Evolutionary conservation across 1,140 invertebrate species (phyloP).

Genomic region (Lasioglossum baleicum): DNA sequence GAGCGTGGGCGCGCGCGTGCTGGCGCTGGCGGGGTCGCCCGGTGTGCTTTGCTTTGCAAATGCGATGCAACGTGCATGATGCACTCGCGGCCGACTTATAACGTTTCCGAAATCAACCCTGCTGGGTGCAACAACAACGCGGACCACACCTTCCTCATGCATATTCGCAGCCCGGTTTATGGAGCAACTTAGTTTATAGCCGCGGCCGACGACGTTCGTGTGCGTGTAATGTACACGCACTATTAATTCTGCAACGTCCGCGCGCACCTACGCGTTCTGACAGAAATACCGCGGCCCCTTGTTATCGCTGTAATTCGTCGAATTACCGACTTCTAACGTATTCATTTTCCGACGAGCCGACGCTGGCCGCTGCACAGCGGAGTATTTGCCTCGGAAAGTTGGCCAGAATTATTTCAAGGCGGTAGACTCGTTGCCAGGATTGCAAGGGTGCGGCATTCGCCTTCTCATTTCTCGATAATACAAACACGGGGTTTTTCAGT

Average conservation of each 20-base stretch:
- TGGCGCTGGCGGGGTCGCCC: not conserved
- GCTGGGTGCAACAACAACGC: constrained; percentile 46
- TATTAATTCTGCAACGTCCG: constrained; percentile 51
- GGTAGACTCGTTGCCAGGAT: too few species aligned
- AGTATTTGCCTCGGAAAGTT: too few species aligned
- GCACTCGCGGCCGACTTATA: constrained; percentile 55
- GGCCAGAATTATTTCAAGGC: too few species aligned
- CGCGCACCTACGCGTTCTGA: constrained; percentile 22
- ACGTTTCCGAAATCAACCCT: constrained; percentile 57
- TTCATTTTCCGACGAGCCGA: constrained; percentile 3
- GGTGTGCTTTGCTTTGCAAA: constrained; percentile 57
- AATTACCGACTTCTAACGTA: constrained; percentile 26
- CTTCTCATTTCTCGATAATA: too few species aligned
- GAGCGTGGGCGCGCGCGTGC: too few species aligned
- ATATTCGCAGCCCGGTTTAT: constrained; percentile 61
- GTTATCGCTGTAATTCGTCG: constrained; percentile 40
- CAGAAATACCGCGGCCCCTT: constrained; percentile 25
- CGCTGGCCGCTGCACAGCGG: too few species aligned
- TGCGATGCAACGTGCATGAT: constrained; percentile 47
- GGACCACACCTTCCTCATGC: constrained; percentile 62
- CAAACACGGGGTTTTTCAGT: too few species aligned
- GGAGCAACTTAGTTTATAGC: constrained; percentile 53
- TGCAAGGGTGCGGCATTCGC: too few species aligned
- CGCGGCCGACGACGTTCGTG: constrained; percentile 2
- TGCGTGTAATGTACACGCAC: constrained; percentile 42